Evolutionary conservation across 2,113 vertebrate genomes (phyloP).

Genomic region (Gymnobelideus leadbeateri): DNA sequence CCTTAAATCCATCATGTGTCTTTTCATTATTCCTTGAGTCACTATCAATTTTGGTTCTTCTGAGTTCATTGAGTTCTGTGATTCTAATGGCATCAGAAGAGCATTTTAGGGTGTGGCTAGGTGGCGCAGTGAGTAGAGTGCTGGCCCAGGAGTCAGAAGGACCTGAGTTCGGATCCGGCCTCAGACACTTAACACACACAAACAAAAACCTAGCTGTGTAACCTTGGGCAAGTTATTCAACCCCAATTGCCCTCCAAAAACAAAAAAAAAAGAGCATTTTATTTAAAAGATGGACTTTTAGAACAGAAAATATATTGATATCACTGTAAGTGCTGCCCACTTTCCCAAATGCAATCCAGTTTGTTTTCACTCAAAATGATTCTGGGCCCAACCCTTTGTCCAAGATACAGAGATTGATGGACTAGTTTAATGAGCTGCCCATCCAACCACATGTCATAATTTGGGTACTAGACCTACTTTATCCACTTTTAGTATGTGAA

Average conservation of each 20-base stretch:
- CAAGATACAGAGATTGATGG: neutral
- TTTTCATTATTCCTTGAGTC: neutral
- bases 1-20: neutral
- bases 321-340: neutral
- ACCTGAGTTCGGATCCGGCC: too few relatives aligned
- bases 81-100: neutral
- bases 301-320: neutral
- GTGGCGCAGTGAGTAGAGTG: too few relatives aligned
- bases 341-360: neutral
- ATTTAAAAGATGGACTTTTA: neutral
- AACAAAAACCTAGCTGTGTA: too few relatives aligned
- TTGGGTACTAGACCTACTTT: neutral
- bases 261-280: too few relatives aligned
- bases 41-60: neutral
- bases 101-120: too few relatives aligned
- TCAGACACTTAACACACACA: too few relatives aligned
- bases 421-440: neutral
- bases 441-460: slow-evolving; percentile 4
- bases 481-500: neutral
- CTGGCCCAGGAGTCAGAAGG: too few relatives aligned
- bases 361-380: neutral
- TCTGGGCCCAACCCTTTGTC: neutral
- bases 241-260: too few relatives aligned
- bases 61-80: neutral
- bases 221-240: too few relatives aligned